Evolutionary conservation across 2,113 vertebrate genomes (phyloP).

Genomic region (Dunckerocampus dactyliophorus): DNA sequence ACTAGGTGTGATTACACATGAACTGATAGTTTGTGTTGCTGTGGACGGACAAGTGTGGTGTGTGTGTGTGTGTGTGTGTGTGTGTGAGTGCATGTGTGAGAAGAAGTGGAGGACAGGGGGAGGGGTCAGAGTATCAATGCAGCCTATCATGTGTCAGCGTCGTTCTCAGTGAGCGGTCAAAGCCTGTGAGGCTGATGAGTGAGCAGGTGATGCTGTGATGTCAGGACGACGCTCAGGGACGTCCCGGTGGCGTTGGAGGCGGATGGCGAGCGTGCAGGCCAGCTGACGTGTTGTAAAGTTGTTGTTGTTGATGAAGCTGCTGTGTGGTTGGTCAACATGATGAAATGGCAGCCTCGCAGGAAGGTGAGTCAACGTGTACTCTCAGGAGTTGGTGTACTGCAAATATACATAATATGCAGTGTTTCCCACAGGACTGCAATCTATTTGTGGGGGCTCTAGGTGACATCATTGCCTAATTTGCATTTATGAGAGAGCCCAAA

Average conservation of each 20-base stretch:
- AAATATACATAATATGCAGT: neutral
- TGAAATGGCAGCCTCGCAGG: constrained; percentile 99
- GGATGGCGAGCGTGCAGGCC: neutral
- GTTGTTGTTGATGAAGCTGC: neutral
- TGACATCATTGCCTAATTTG: too few species aligned
- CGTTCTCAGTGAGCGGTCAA: neutral
- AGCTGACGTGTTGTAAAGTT: neutral
- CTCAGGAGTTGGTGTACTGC: neutral
- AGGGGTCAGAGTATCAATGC: neutral
- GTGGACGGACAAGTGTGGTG: too few species aligned
- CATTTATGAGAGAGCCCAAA: too few species aligned
- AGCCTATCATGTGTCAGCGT: neutral
- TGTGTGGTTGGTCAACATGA: constrained; percentile 84
- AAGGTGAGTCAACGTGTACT: constrained; percentile 78
- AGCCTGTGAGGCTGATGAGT: neutral
- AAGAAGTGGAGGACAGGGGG: neutral
- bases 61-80: neutral
- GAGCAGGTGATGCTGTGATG: neutral
- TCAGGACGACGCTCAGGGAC: too few species aligned
- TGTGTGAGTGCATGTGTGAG: neutral
- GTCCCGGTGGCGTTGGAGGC: neutral
- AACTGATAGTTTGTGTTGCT: too few species aligned
- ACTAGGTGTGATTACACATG: too few species aligned
- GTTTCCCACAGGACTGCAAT: neutral
- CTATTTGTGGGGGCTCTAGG: too few species aligned